A percentile compares a stretch with the other conserved stretches of the same genome.
Conservation (phyloP, 2,888 invertebrate species). For the Pyralis farinalis region DNA sequence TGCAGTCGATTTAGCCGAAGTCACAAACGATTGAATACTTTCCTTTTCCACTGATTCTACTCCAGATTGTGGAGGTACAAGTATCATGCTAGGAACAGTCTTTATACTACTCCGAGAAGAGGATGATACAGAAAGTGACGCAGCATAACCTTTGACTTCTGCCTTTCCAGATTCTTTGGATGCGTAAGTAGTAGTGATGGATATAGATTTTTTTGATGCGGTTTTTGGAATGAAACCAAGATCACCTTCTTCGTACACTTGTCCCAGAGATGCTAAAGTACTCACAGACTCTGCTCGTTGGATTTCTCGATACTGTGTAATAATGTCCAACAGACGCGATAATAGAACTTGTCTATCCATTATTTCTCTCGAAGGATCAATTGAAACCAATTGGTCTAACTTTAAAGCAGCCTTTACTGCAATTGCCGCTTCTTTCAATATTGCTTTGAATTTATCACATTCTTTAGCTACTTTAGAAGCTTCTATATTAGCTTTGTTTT, state of each 20-base stretch:
- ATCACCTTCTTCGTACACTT: slow-evolving; percentile 83
- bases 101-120: slow-evolving; percentile 49
- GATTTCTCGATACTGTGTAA: slow-evolving; percentile 64
- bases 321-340: slow-evolving; percentile 77
- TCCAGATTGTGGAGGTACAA: slow-evolving; percentile 41
- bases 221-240: slow-evolving; percentile 84
- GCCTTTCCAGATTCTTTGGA: slow-evolving; percentile 4
- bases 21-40: slow-evolving; percentile 57
- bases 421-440: slow-evolving; percentile 82
- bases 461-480: slow-evolving; percentile 73
- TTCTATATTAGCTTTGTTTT: slow-evolving; percentile 65
- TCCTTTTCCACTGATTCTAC: slow-evolving; percentile 37
- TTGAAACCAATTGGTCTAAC: slow-evolving; percentile 61
- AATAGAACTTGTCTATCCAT: slow-evolving; percentile 73
- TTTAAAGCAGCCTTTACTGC: slow-evolving; percentile 82
- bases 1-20: slow-evolving; percentile 47
- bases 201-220: slow-evolving; percentile 29
- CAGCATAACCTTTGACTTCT: slow-evolving; percentile 25
- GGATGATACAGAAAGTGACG: slow-evolving; percentile 28
- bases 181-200: too few species aligned
- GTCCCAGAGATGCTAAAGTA: slow-evolving; percentile 71
- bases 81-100: slow-evolving; percentile 56
- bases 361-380: slow-evolving; percentile 54
- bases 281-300: slow-evolving; percentile 57
- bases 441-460: slow-evolving; percentile 73